Evolutionary conservation across 2,797 vertebrate genomes (phyloP).

Genomic region (Gallinago stenura): DNA sequence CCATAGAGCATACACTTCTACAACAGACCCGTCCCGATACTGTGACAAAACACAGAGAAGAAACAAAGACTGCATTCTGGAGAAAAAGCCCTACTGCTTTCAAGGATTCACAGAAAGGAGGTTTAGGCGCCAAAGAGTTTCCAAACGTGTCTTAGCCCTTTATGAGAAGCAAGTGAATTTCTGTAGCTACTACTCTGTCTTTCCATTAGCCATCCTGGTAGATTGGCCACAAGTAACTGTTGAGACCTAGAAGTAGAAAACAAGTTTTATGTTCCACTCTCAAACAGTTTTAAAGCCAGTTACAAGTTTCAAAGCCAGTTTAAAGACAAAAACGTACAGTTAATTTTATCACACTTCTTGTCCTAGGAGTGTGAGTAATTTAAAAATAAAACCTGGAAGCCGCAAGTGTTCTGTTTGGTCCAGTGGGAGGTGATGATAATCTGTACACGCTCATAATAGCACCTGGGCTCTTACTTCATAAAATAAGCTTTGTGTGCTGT

Average conservation of each 20-base stretch:
- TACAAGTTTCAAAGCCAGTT: background rate
- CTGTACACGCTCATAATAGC: background rate
- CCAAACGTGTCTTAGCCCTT: background rate
- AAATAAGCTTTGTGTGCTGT: slow-evolving; percentile 38
- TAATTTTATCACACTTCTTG: background rate
- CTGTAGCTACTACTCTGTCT: background rate
- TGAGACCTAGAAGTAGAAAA: background rate
- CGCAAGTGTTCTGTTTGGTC: background rate
- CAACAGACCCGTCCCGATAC: background rate
- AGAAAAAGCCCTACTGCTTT: background rate
- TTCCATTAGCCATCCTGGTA: background rate
- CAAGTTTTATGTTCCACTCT: background rate
- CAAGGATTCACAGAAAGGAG: background rate
- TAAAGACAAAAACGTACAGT: background rate
- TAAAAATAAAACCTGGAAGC: slow-evolving; percentile 58
- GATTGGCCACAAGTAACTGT: background rate
- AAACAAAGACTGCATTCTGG: background rate
- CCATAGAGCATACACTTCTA: background rate
- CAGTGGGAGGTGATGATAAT: slow-evolving; percentile 45
- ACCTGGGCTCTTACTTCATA: slow-evolving; percentile 63
- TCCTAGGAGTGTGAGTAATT: background rate
- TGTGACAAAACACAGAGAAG: background rate
- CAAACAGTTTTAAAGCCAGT: background rate
- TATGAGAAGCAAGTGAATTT: background rate
- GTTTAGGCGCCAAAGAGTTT: background rate